Base-by-base conservation (phyloP, 2,888 invertebrate genomes). In the Xanthia icteritia region DNA sequence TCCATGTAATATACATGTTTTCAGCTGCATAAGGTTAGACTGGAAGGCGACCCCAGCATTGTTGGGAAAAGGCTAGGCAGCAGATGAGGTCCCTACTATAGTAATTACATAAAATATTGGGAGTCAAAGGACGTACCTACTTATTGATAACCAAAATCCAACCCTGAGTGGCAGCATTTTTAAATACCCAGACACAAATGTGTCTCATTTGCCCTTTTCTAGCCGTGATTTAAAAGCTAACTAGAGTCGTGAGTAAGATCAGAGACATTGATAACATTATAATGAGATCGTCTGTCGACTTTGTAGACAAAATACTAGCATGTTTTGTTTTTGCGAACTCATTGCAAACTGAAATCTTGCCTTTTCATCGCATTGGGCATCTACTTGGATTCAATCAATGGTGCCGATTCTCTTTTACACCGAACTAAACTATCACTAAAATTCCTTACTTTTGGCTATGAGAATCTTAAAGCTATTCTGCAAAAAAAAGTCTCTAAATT, bases 201-300 rank as follows among this genome's bases (percentile, higher is more conserved):
- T 78, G 42, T 73, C 39, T 70, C 51, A 63, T 84, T 76, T 74
- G 45, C 60, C 60, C 60, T 74, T 74, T 88, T 76, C 64, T 64
- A 75, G 69, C 56, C n/a, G 67, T 71, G 68, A 69, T 83, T 67
- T 75, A 56, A 58, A 83, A 81, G 71, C 63, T 73, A 64, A 74
- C 76, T 82, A 66, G 51, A 78, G 78, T 86, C 87, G 79, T 86
- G 82, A 78, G 73, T 79, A 48, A 86, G 86, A 88, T 86, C 79
- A 36, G 71, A 86, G 88, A 86, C 86, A 66, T 56, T 84, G 86
- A 88, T 86, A 86, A 77, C 79, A 77, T 75, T 84, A 77, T 86
- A 86, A 88, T 88, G 87, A 87, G 84, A 76, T 71, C 73, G 81
- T 77, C 82, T 82, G 87, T 77, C 81, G 83, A 78, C 71, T 79